Conservation (phyloP, 2,888 invertebrate species). For the Latrodectus elegans region DNA sequence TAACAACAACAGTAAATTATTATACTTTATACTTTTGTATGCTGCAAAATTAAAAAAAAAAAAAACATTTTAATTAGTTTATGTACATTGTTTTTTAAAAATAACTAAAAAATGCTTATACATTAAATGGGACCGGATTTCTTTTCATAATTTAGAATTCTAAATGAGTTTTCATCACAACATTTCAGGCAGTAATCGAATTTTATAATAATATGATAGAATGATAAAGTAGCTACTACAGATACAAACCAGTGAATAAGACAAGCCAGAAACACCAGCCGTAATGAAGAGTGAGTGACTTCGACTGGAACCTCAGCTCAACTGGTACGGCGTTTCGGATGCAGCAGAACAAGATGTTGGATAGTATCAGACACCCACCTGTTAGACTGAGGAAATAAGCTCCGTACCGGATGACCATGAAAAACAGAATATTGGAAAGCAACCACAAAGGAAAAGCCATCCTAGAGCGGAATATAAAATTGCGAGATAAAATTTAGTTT, state of each 20-base stretch:
- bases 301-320: slow-evolving; percentile 77
- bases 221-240: background rate
- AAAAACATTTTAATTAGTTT: too few relatives aligned
- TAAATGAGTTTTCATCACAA: too few relatives aligned
- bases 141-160: too few relatives aligned
- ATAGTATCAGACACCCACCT: slow-evolving; percentile 77
- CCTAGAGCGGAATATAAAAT: slow-evolving; percentile 73
- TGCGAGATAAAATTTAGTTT: slow-evolving; percentile 1
- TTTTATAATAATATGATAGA: too few relatives aligned
- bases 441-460: slow-evolving; percentile 79
- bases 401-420: slow-evolving; percentile 78
- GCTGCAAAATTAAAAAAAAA: too few relatives aligned
- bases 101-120: too few relatives aligned
- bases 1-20: too few relatives aligned
- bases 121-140: too few relatives aligned
- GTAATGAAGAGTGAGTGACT: slow-evolving; percentile 75
- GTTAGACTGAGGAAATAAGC: slow-evolving; percentile 77
- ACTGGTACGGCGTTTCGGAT: slow-evolving; percentile 78
- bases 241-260: slow-evolving; percentile 76
- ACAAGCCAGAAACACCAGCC: slow-evolving; percentile 79
- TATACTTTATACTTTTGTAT: too few relatives aligned
- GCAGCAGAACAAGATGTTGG: slow-evolving; percentile 78
- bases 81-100: too few relatives aligned
- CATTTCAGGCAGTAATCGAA: too few relatives aligned
- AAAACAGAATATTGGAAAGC: slow-evolving; percentile 78